Conservation (phyloP, 2,113 vertebrate genomes). For the Atrichornis clamosus region DNA sequence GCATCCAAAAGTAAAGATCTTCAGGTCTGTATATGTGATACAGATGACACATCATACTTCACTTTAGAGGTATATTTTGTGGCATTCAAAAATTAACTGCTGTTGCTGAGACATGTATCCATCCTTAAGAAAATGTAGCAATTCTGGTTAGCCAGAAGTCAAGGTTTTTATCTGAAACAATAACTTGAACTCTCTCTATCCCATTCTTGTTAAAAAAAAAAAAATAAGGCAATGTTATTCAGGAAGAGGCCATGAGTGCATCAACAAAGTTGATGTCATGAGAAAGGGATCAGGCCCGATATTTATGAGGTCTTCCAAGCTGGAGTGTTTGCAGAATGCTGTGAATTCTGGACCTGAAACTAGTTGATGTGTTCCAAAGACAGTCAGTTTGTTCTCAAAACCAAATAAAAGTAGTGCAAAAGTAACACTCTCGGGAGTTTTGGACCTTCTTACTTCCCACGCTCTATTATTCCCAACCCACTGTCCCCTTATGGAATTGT, state of each 20-base stretch:
- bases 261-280: background rate
- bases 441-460: slow-evolving; percentile 20
- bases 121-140: background rate
- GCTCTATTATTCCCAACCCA: background rate
- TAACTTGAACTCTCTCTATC: background rate
- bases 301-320: background rate
- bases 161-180: background rate
- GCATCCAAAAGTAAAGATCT: background rate
- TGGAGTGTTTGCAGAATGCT: background rate
- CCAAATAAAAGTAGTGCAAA: background rate
- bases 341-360: background rate
- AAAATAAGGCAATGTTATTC: background rate
- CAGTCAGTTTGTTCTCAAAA: background rate
- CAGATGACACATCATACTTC: accelerated
- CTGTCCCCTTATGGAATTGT: background rate
- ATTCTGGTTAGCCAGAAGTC: background rate
- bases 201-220: background rate
- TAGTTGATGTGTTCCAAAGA: background rate
- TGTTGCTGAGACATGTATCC: background rate
- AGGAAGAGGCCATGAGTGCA: background rate
- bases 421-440: background rate
- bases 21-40: background rate
- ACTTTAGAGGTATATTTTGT: background rate
- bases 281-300: background rate
- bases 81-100: background rate